Evolutionary conservation across 2,888 invertebrate genomes (phyloP), one percentile per base, ranked within the genome.

Genomic region (Troilus luridus): DNA sequence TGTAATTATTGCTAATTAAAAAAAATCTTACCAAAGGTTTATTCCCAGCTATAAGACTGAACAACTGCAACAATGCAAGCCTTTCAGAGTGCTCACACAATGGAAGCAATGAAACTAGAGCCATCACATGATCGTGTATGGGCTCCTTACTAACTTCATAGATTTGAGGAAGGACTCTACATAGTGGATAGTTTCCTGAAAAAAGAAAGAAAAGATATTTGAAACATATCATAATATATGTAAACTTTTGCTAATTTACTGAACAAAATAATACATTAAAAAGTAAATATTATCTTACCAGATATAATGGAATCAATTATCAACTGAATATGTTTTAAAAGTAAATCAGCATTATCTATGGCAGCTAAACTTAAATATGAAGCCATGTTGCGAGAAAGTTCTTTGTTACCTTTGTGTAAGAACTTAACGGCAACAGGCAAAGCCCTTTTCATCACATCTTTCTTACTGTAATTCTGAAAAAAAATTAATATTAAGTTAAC

Each of bases 361-460:
- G 98, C 98, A 21, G 98, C 98, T 93, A 99, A 95, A 0, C 98
- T 98, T 90, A 99, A 95, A 94, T 99, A 99, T 90, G 98, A 97
- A 77, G 98, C 98, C 95, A 98, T 97, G 94, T 98, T 98, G 91
- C 98, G 95, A 0, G 97, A 97, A 92, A 99, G 95, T 94, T 98
- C 98, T 92, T 96, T 96, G 94, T 98, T 98, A 91, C 98, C 97
- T 94, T 98, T 98, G 93, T 97, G 97, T 90, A 99, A 95, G 94
- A 98, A 98, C 94, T 98, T 98, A 2, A 99, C 98, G 3, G 98
- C 98, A 10, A 98, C 97, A 0, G 98, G 98, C 92, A 99, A 95
- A 88, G 98, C 97, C 91, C 97, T 94, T 93, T 97, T 96, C 98
- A 98, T 98, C 92, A 97, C 96, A 92, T 95, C 95, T 93, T 95